Evolutionary conservation across 2,888 invertebrate species (phyloP), one percentile per base, ranked within the genome.

Genomic region (Nycteola revayana): DNA sequence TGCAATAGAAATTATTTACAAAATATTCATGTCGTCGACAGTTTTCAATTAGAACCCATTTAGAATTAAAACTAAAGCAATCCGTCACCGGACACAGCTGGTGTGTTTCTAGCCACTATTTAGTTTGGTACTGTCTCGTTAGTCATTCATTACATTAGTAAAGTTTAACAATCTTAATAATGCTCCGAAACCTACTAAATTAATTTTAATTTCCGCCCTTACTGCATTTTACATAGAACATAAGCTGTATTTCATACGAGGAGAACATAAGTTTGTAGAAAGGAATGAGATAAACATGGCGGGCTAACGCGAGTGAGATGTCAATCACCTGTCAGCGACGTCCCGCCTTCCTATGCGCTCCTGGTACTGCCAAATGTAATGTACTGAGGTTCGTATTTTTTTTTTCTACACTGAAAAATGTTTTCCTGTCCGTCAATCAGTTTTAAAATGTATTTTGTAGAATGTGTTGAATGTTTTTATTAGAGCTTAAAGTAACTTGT

Each of bases 71-170:
- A 81, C 76, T 77, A 74, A 81, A 82, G 75, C 77, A 72, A 68
- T 71, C 74, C 67, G 52, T 56, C 56, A 82, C 83, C 86, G 85
- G 85, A 84, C 84, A 85, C 87, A 86, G 87, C 85, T 87, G 87
- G 81, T 47, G 65, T 72, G 67, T 69, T 75, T 87, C 86, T 80
- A 78, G 68, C 62, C 71, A 59, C 82, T 86, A 85, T 86, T 86
- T 84, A 83, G 84, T 85, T 86, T 86, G 72, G 77, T 80, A 76
- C 73, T 77, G 86, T 85, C 86, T 79, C 78, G 85, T 86, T 86
- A 84, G 84, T 84, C 82, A 81, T 83, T 85, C 84, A 83, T 84
- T 82, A 81, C 84, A 86, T 86, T 86, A 86, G 83, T 82, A 72
- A 78, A 66, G 68, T 62, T 64, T 49, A 45, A 66, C 85, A 69